Percentiles rank a stretch among this genome's conserved stretches.
These are phyloP conservation scores for Lepidurus couesii DNA, from an alignment of 1,140 invertebrate genomes.

Conservation along the genomic window DNA sequence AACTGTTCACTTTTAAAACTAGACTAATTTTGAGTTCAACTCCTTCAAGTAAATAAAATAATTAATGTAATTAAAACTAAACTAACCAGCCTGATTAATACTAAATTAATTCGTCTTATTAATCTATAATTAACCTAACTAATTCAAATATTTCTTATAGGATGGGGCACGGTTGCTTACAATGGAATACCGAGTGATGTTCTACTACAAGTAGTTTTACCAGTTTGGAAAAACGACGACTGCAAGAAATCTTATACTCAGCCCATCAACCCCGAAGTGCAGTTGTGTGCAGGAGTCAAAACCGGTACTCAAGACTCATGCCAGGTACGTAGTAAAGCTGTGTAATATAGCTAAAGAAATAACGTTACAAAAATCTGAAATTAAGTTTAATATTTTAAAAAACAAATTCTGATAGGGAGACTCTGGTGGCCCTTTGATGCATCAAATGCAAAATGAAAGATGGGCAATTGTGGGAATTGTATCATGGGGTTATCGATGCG, in stretches of 20 bases:
- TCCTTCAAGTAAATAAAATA: not conserved
- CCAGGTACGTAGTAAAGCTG: constrained; percentile 39
- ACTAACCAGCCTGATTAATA: not conserved
- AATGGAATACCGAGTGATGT: constrained; percentile 51
- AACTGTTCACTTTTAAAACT: not conserved
- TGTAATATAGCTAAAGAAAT: not conserved
- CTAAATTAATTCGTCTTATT: not conserved
- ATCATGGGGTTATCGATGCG: constrained; percentile 78
- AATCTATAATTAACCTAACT: no score
- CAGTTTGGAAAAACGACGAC: constrained; percentile 49
- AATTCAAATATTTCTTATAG: constrained; percentile 39
- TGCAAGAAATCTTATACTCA: constrained; percentile 45
- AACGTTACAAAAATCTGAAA: not conserved
- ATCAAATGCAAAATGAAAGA: constrained; percentile 18
- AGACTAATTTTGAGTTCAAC: not conserved
- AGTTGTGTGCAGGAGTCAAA: constrained; percentile 43
- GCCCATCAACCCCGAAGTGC: constrained; percentile 34
- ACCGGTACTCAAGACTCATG: constrained; percentile 45
- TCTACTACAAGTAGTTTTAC: constrained; percentile 54
- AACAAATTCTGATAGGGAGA: constrained; percentile 37
- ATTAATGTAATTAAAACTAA: not conserved
- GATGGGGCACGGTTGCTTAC: constrained; percentile 58
- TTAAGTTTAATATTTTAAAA: no score
- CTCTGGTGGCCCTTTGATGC: constrained; percentile 48
- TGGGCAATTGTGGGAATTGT: constrained; percentile 65